These are phyloP conservation scores for Cygnus atratus DNA, from an alignment of 2,113 vertebrate species.

Conservation along the genomic window DNA sequence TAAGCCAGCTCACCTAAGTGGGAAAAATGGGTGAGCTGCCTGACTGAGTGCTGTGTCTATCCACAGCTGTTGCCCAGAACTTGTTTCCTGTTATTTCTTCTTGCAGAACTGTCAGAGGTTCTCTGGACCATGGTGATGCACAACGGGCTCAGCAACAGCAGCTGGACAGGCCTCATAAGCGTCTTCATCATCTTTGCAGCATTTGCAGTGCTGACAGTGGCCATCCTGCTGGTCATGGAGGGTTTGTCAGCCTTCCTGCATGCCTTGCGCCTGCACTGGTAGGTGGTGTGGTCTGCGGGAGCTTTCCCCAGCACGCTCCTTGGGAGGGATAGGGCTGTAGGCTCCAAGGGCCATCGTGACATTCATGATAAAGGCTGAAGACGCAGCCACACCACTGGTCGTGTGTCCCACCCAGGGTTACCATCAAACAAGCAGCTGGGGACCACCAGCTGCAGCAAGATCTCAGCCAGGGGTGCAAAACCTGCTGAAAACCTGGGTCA, in stretches of 20 bases:
- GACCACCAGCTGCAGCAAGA: not conserved
- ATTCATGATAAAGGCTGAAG: not conserved
- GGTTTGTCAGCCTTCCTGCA: conserved; percentile 88
- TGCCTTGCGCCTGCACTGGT: conserved; percentile 86
- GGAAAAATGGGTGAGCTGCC: not conserved
- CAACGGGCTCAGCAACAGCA: conserved; percentile 18
- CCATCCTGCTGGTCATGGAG: conserved; percentile 88
- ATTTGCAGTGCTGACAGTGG: conserved; percentile 82
- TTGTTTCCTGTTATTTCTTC: not conserved
- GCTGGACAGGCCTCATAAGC: conserved; percentile 75
- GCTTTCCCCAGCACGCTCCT: not conserved
- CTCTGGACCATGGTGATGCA: conserved; percentile 88
- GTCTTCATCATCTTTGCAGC: conserved; percentile 78
- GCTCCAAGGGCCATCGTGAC: not conserved
- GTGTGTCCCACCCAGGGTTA: not conserved
- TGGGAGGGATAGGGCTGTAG: not conserved
- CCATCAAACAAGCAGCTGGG: not conserved
- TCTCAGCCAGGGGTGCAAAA: not conserved
- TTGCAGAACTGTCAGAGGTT: conserved; percentile 85
- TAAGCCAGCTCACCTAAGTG: not conserved
- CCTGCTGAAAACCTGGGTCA: not conserved
- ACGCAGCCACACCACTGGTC: not conserved
- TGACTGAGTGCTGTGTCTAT: not conserved
- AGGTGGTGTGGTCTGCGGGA: not conserved
- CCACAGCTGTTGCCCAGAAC: not conserved